Percentiles rank a stretch among this genome's conserved stretches.
phyloP scores from a whole-genome alignment of 2,797 vertebrate genomes.

The Calcarius lapponicus region DNA sequence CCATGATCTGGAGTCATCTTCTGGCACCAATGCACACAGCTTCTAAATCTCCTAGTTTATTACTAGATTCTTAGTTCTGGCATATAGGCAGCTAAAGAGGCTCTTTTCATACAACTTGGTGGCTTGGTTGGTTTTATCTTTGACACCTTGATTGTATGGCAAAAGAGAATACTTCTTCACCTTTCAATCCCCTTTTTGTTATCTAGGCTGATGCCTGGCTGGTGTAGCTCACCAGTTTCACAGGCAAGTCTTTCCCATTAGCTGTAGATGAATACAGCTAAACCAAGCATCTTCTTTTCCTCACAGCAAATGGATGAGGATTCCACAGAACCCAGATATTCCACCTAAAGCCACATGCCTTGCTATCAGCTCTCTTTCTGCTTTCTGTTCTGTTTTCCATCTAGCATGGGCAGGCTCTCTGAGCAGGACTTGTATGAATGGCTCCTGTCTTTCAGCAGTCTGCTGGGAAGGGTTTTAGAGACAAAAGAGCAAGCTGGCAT shows the following conservation, averaged over 20 bases:
- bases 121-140: background rate
- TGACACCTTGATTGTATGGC: background rate
- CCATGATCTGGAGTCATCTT: background rate
- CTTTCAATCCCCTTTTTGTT: background rate
- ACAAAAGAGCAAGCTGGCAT: background rate
- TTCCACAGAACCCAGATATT: background rate
- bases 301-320: background rate
- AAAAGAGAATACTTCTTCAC: background rate
- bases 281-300: background rate
- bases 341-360: background rate
- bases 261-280: background rate
- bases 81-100: background rate
- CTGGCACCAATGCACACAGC: background rate
- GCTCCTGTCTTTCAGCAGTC: background rate
- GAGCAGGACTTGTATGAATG: background rate
- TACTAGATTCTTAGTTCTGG: background rate
- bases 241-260: background rate
- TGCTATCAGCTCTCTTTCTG: background rate
- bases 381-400: background rate
- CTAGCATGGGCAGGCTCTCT: background rate
- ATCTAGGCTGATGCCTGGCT: background rate
- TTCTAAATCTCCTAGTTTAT: background rate
- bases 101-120: background rate
- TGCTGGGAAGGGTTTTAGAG: background rate
- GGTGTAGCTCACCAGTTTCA: background rate